Evolutionary conservation across 1,140 invertebrate genomes (phyloP).

Genomic region (Hirudo medicinalis): DNA sequence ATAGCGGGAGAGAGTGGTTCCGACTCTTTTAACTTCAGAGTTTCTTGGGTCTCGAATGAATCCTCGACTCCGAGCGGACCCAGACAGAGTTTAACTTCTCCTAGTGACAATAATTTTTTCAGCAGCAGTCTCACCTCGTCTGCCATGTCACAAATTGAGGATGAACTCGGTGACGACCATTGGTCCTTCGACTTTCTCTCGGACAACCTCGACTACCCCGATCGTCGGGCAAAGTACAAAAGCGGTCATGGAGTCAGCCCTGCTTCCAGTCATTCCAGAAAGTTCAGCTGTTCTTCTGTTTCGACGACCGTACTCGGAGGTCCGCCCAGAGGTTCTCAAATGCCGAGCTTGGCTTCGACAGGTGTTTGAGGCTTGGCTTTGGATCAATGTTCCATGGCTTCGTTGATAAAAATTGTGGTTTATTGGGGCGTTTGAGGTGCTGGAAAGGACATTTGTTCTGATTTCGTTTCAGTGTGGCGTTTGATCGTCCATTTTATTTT

Average conservation of each 20-base stretch:
- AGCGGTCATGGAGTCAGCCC: no score
- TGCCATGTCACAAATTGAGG: constrained; percentile 1
- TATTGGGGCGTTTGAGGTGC: no score
- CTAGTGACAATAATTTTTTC: constrained; percentile 13
- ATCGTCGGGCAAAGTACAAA: neutral
- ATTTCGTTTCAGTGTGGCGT: neutral
- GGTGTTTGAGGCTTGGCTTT: neutral
- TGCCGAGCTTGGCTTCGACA: neutral
- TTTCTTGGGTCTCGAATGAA: constrained; percentile 11
- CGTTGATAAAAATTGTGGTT: no score
- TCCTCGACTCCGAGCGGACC: constrained; percentile 11
- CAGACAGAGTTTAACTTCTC: constrained; percentile 14
- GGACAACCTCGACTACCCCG: neutral
- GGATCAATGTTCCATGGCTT: neutral
- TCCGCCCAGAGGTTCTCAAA: neutral
- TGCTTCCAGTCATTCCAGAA: neutral
- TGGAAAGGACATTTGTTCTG: neutral
- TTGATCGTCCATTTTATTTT: neutral
- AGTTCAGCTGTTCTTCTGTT: neutral
- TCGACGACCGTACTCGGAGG: neutral
- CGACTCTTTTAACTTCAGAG: neutral
- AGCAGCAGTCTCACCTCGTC: constrained; percentile 16
- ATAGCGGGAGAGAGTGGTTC: no score
- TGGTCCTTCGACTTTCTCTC: neutral
- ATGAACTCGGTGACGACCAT: neutral